Percentiles rank a stretch among this genome's conserved stretches.
Conservation (phyloP, 2,113 vertebrate genomes). For the Nibea albiflora region DNA sequence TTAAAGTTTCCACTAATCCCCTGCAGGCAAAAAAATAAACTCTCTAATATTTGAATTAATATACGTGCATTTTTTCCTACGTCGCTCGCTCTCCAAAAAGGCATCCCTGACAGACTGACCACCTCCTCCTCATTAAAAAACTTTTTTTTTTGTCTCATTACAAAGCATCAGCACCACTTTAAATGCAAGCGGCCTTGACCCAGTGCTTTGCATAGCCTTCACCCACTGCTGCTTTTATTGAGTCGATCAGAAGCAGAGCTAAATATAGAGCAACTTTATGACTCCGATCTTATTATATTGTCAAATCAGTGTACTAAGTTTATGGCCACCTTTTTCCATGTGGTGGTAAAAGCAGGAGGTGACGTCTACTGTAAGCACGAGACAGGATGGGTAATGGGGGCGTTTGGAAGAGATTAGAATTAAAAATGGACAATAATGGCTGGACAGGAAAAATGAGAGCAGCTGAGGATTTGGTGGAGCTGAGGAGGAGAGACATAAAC, state of each 20-base stretch:
- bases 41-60: conserved; percentile 14
- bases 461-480: background rate
- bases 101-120: conserved; percentile 4
- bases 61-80: background rate
- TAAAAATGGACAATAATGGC: conserved; percentile 5
- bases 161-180: conserved; percentile 43
- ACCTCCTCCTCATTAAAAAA: conserved; percentile 36
- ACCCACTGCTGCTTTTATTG: conserved; percentile 33
- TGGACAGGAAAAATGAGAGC: background rate
- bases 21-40: background rate
- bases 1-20: conserved; percentile 8
- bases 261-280: conserved; percentile 62
- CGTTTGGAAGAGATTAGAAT: conserved; percentile 14
- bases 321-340: conserved; percentile 32
- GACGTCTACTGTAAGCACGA: conserved; percentile 24
- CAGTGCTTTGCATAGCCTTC: conserved; percentile 37
- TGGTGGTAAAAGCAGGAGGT: background rate
- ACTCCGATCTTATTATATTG: conserved; percentile 13
- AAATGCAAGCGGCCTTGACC: conserved; percentile 57
- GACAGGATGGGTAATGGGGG: background rate
- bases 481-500: conserved; percentile 10
- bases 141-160: conserved; percentile 43
- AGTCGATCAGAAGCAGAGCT: conserved; percentile 21
- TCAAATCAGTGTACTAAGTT: conserved; percentile 34
- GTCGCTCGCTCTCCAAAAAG: conserved; percentile 16